Evolutionary conservation across 2,888 invertebrate species (phyloP), one percentile per base, ranked within the genome.

Genomic region (Cryptocheilus praepositus): DNA sequence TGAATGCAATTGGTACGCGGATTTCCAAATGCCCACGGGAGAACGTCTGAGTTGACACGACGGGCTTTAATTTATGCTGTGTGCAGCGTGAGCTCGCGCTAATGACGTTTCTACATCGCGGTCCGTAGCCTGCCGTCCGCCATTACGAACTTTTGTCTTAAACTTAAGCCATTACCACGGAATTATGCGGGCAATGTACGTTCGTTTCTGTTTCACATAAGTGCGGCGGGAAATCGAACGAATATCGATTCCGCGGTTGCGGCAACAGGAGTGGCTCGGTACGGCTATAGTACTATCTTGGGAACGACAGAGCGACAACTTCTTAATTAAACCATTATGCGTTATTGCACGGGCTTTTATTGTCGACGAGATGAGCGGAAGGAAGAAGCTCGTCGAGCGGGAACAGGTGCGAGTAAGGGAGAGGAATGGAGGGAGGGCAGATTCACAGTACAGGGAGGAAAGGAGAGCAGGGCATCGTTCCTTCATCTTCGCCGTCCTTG

Each of bases 281-380:
- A 51, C 21, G 21, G 44, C 54, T 22, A 22, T 25, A 36, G 52
- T 51, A 59, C 54, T 69, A 57, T 67, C 59, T 53, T 44, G 59
- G 16, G 56, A 66, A 62, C 45, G 61, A 36, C 45, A 67, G 67
- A 76, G 74, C 77, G 82, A 83, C 83, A 85, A 84, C 82, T 86
- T 85, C 85, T 86, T 86, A 85, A 86, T 86, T 86, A 86, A 87
- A 85, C 81, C 84, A 85, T 87, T 85, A 85, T 84, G 83, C 84
- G 81, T 83, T 82, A 83, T 80, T 80, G 80, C 80, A 78, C 71
- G 73, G 79, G 83, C 80, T 84, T 86, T 86, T 86, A 86, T 86
- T 85, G 81, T 77, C 77, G 74, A 71, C 56, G 68, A 70, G 58
- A 67, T 63, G 68, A 74, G 61, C 21, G 56, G 58, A 73, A 74